phyloP scores from a whole-genome alignment of 92 coral and sea anemone genomes.

The Pocillopora meandrina region DNA sequence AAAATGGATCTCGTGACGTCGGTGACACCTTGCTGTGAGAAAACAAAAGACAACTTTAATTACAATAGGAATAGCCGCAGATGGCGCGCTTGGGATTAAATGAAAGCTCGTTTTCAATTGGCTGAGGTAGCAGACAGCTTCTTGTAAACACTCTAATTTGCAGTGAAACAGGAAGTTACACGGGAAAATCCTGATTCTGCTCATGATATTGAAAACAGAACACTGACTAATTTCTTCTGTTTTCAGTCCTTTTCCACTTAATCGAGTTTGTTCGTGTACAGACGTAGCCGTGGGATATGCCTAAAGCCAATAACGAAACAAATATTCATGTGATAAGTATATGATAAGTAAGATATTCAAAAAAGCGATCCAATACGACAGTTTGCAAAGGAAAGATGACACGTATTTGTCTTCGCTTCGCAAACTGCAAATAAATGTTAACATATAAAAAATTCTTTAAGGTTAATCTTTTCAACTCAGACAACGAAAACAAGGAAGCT shows the following conservation, averaged over 20 bases:
- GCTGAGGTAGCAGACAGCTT: background rate
- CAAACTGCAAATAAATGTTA: too few species aligned
- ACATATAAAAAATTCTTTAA: too few species aligned
- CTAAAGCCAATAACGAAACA: too few species aligned
- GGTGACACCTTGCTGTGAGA: background rate
- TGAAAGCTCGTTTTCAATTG: slow-evolving; percentile 19
- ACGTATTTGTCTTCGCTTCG: too few species aligned
- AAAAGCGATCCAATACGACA: too few species aligned
- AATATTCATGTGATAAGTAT: too few species aligned
- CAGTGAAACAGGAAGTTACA: slow-evolving; percentile 13
- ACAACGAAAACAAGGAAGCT: too few species aligned
- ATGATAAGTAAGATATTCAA: too few species aligned
- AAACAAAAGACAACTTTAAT: slow-evolving; percentile 7
- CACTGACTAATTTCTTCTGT: background rate
- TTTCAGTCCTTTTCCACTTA: background rate
- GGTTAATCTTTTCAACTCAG: too few species aligned
- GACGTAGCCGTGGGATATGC: too few species aligned
- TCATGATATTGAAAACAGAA: slow-evolving; percentile 6
- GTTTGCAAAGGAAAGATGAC: too few species aligned
- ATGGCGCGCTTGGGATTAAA: background rate
- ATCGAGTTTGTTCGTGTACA: too few species aligned
- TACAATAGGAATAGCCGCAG: background rate
- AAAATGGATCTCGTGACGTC: background rate
- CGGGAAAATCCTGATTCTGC: background rate
- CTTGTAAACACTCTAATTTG: background rate